Percentiles rank a stretch among this genome's conserved stretches.
Conservation (phyloP, 2,113 vertebrate genomes). For the Xyliphius kryptos region DNA sequence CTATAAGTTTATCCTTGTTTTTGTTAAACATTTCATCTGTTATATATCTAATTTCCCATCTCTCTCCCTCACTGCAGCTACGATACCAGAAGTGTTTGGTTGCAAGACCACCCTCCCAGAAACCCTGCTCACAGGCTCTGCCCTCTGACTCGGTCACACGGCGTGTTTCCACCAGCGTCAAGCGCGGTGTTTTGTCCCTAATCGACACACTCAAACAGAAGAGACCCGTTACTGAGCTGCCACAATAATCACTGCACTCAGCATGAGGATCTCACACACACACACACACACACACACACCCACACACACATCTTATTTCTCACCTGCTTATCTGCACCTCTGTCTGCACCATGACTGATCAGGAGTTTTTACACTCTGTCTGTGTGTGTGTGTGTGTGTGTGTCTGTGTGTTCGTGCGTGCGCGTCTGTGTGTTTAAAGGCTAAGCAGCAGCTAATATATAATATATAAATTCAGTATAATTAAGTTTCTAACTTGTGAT, state of each 20-base stretch:
- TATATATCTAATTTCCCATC: no score
- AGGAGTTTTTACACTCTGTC: neutral
- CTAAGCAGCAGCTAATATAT: no score
- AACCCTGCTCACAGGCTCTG: slow-evolving; percentile 75
- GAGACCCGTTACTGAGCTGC: slow-evolving; percentile 79
- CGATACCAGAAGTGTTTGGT: slow-evolving; percentile 98
- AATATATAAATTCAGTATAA: no score
- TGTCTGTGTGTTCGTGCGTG: neutral
- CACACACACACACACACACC: slow-evolving; percentile 28
- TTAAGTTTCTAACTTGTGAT: no score
- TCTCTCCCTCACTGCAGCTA: slow-evolving; percentile 60
- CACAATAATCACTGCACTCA: slow-evolving; percentile 75
- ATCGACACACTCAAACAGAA: slow-evolving; percentile 99
- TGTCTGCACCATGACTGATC: neutral
- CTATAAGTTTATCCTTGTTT: no score
- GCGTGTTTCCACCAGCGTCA: slow-evolving; percentile 91
- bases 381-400: no score
- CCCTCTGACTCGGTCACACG: slow-evolving; percentile 89
- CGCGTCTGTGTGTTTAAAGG: no score
- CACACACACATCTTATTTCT: slow-evolving; percentile 1
- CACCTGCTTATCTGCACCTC: neutral
- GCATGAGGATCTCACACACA: no score
- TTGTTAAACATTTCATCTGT: no score
- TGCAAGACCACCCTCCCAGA: slow-evolving; percentile 87
- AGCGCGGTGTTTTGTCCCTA: slow-evolving; percentile 89